Percentiles rank a stretch among this genome's conserved stretches.
Evolutionary conservation across 2,888 invertebrate genomes (phyloP).

Genomic region (Pristionchus mayeri): DNA sequence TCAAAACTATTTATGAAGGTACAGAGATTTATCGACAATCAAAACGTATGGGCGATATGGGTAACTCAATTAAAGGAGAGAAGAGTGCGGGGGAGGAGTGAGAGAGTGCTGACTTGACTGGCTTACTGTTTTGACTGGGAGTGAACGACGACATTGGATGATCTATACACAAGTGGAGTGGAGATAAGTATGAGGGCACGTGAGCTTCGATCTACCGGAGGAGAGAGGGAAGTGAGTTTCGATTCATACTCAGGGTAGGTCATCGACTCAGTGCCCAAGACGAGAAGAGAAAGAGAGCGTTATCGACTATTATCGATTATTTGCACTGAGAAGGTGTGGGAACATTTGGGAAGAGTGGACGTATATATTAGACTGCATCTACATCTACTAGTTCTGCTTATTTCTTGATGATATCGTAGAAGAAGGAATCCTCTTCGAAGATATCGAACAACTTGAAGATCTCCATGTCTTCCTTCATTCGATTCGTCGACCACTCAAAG

Average conservation of each 20-base stretch:
- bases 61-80: constrained; percentile 10
- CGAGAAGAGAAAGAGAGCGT: neutral
- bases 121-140: neutral
- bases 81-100: neutral
- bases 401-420: constrained; percentile 52
- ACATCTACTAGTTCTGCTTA: constrained; percentile 24
- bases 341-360: neutral
- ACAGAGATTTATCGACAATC: constrained; percentile 43
- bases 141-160: neutral
- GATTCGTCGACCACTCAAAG: constrained; percentile 54
- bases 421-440: constrained; percentile 52
- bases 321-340: neutral
- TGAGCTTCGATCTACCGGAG: neutral
- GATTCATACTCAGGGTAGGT: constrained; percentile 22
- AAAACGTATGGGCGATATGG: constrained; percentile 18
- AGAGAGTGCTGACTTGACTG: neutral
- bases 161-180: constrained; percentile 32
- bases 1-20: too few relatives aligned
- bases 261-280: neutral
- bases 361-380: constrained; percentile 13
- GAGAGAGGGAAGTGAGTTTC: constrained; percentile 26
- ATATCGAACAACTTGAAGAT: constrained; percentile 55
- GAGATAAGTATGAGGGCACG: neutral
- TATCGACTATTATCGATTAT: neutral
- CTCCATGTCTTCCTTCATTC: constrained; percentile 57